Evolutionary conservation across 2,888 invertebrate genomes (phyloP).

Genomic region (Archips xylosteana): DNA sequence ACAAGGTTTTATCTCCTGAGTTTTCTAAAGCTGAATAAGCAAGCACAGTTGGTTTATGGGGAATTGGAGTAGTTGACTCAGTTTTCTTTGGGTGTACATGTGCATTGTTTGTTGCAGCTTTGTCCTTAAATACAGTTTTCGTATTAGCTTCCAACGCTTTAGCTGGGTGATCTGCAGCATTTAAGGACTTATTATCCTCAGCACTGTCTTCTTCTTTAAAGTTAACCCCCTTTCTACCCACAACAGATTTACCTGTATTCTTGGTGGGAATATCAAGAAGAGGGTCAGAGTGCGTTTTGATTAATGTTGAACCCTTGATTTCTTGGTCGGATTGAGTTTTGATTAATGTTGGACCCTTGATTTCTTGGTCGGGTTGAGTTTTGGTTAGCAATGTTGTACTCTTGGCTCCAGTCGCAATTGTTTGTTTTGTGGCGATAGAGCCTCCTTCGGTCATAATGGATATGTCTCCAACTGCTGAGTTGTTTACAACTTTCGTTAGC

Average conservation of each 20-base stretch:
- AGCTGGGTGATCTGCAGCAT: conserved; percentile 6
- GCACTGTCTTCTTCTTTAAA: conserved; percentile 21
- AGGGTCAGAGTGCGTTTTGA: conserved; percentile 7
- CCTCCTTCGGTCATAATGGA: conserved; percentile 56
- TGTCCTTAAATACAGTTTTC: conserved; percentile 39
- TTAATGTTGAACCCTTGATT: background rate
- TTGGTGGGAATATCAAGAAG: conserved; percentile 44
- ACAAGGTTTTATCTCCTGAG: conserved; percentile 45
- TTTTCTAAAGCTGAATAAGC: conserved; percentile 63
- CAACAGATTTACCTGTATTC: conserved; percentile 56
- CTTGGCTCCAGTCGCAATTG: conserved; percentile 3
- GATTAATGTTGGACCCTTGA: too few relatives aligned
- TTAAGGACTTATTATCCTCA: conserved; percentile 33
- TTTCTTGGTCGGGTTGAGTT: background rate
- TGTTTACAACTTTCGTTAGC: conserved; percentile 48
- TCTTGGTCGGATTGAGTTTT: too few relatives aligned
- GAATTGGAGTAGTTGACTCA: conserved; percentile 46
- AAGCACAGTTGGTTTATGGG: conserved; percentile 65
- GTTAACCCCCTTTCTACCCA: conserved; percentile 58
- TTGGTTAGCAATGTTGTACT: conserved; percentile 26
- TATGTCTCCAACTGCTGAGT: conserved; percentile 50
- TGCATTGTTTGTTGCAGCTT: conserved; percentile 25
- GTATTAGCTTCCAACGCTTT: conserved; percentile 31
- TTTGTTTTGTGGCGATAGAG: conserved; percentile 5
- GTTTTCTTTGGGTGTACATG: conserved; percentile 32